A percentile compares a stretch with the other conserved stretches of the same genome.
These are phyloP conservation scores for Lates calcarifer DNA, from an alignment of 2,113 vertebrate genomes.

Conservation along the genomic window DNA sequence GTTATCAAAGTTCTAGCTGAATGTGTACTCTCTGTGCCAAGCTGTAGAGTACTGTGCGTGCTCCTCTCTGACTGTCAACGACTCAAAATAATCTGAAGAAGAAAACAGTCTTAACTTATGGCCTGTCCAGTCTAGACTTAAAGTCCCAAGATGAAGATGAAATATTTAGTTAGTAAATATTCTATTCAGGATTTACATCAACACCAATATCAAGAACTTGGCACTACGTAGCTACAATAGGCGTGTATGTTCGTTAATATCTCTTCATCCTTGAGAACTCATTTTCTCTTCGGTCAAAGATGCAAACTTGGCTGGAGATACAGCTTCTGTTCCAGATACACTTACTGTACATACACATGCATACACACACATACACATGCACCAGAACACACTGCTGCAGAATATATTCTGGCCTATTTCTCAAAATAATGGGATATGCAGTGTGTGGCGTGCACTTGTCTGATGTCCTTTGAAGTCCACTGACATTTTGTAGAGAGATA, in stretches of 20 bases:
- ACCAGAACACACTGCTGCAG: slow-evolving; percentile 14
- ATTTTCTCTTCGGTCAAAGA: slow-evolving; percentile 43
- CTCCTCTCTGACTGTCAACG: neutral
- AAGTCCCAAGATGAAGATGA: neutral
- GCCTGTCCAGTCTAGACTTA: neutral
- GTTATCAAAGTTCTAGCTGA: neutral
- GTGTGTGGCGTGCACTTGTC: slow-evolving; percentile 44
- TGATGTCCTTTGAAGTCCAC: slow-evolving; percentile 73
- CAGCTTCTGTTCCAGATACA: slow-evolving; percentile 25
- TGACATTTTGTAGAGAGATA: slow-evolving; percentile 64
- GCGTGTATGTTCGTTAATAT: neutral
- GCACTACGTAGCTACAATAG: neutral
- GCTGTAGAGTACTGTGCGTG: slow-evolving; percentile 1
- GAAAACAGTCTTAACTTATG: neutral
- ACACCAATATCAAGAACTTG: neutral
- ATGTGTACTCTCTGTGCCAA: neutral
- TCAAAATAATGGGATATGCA: slow-evolving; percentile 65
- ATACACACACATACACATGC: neutral
- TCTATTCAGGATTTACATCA: neutral
- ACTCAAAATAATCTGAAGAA: neutral
- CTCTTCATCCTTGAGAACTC: slow-evolving; percentile 19
- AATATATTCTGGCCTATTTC: slow-evolving; percentile 55
- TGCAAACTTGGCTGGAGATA: slow-evolving; percentile 26
- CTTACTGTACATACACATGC: neutral
- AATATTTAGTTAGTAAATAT: neutral